These are phyloP conservation scores for Pammene aurita DNA, from an alignment of 2,888 invertebrate species.

Conservation along the genomic window DNA sequence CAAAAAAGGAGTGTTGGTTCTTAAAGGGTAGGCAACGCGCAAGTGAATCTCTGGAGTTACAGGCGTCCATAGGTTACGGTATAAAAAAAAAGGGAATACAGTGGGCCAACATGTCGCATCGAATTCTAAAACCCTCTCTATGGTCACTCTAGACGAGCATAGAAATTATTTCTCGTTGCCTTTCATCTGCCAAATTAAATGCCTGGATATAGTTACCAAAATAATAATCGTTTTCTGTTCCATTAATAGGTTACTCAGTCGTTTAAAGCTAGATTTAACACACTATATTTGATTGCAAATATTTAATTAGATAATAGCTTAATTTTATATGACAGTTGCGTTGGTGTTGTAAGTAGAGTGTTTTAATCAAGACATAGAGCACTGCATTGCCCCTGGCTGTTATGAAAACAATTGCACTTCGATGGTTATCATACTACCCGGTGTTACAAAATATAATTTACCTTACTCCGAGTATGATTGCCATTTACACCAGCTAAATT, in stretches of 20 bases:
- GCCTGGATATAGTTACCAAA: not conserved
- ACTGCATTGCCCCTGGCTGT: slow-evolving; percentile 51
- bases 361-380: slow-evolving; percentile 41
- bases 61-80: too few species aligned
- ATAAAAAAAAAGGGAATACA: too few species aligned
- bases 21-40: too few species aligned
- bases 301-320: slow-evolving; percentile 20
- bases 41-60: too few species aligned
- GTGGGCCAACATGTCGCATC: too few species aligned
- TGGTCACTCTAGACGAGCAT: too few species aligned
- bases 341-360: slow-evolving; percentile 18
- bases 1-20: too few species aligned
- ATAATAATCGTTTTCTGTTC: not conserved
- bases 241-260: too few species aligned
- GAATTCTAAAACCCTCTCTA: too few species aligned
- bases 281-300: not conserved
- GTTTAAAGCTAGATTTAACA: too few species aligned
- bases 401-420: slow-evolving; percentile 53
- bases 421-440: slow-evolving; percentile 54
- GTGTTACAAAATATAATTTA: slow-evolving; percentile 51
- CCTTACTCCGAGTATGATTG: slow-evolving; percentile 21
- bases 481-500: slow-evolving; percentile 8
- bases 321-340: slow-evolving; percentile 22
- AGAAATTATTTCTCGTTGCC: too few species aligned
- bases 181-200: not conserved